Evolutionary conservation across 2,797 vertebrate genomes (phyloP).

Genomic region (Tamandua tetradactyla): DNA sequence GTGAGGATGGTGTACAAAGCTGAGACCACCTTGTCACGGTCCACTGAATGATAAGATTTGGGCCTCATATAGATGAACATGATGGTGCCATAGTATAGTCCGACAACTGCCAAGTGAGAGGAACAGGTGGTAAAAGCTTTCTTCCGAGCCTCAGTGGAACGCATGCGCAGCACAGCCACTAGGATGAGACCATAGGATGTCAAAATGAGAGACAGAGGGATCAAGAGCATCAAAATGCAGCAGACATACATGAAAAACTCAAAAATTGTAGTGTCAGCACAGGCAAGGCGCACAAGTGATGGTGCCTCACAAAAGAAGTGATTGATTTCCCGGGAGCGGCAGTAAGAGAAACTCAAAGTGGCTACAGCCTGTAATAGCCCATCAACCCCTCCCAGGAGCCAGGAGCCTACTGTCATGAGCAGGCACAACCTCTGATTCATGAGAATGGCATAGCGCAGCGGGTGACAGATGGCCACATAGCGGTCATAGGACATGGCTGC

Average conservation of each 20-base stretch:
- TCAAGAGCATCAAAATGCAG: background rate
- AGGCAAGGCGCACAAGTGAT: background rate
- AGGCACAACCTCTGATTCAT: background rate
- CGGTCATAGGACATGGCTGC: background rate
- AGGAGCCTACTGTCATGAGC: background rate
- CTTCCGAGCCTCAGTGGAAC: background rate
- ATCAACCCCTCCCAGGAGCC: slow-evolving; percentile 11
- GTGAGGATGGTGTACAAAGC: slow-evolving; percentile 41
- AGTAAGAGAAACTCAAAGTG: slow-evolving; percentile 39
- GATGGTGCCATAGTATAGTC: background rate
- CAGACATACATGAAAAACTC: background rate
- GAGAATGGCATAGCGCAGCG: background rate
- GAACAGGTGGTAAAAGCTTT: background rate
- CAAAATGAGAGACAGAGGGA: background rate
- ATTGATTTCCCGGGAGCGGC: background rate
- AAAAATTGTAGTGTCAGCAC: background rate
- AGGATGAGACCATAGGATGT: slow-evolving; percentile 9
- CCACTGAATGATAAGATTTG: background rate
- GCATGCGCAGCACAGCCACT: background rate
- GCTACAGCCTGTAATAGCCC: slow-evolving; percentile 37
- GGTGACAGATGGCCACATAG: background rate
- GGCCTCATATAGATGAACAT: slow-evolving; percentile 39
- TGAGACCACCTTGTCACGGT: background rate
- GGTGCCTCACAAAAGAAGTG: slow-evolving; percentile 46
- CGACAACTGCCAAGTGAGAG: background rate